Base-by-base conservation (phyloP, 1,140 invertebrate genomes). In the Leptinotarsa lineolata region DNA sequence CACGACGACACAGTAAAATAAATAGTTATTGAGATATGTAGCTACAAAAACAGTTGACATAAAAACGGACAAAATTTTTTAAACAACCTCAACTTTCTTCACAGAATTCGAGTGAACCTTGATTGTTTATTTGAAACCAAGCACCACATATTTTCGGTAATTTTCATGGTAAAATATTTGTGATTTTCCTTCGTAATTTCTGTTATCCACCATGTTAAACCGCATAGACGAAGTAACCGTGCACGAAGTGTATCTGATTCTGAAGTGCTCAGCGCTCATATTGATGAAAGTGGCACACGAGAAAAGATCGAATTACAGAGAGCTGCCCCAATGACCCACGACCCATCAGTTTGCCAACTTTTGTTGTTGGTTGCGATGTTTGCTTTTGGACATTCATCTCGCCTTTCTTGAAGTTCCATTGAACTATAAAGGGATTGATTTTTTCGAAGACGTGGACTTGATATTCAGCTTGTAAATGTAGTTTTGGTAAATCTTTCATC, bases 261-360 rank as follows among this genome's bases (percentile, higher is more conserved):
- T 3, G 48, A 54, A 54, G 48, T 54, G 48, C 15, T 54, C 48
- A 13, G 48, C 15, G 48, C 15, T 54, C 48, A 18, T 54, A 54
- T 15, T 15, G 48, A 54, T 54, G 48, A 54, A 54, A 54, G 48
- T 54, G 48, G 48, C 48, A 54, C 48, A 54, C 12, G 48, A 54
- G 48, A 54, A 54, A 54, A 54, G 48, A 54, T 54, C 48, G 48
- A 54, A 4, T 54, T 54, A n/a, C 48, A 54, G 48, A 54, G 48
- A 54, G 48, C 48, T 54, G 48, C n/a, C n/a, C 48, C 48, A 54
- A 54, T 54, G 48, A 54, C 48, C 48, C 48, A 54, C 48, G 48
- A 54, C 48, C 48, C 48, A 54, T 54, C 48, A 16, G 16, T 54
- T 54, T 54, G 48, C 48, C 48, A 54, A 54, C 48, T 54, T 13